Evolutionary conservation across 2,113 vertebrate species (phyloP), one percentile per base, ranked within the genome.

Genomic region (Hippocampus abdominalis): DNA sequence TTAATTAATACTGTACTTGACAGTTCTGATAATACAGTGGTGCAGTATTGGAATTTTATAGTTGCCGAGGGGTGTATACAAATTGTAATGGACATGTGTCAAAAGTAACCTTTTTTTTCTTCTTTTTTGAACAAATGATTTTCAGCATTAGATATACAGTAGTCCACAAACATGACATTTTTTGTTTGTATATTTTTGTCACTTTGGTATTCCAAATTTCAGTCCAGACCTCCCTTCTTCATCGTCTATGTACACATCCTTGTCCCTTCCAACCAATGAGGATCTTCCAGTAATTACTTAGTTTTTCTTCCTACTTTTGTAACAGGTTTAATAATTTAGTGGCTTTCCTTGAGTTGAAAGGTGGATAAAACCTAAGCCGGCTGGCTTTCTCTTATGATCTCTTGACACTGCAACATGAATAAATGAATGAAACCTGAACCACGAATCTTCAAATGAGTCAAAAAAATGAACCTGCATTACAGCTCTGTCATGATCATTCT

Each of bases 391-490:
- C 23, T 56, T 16, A 9, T 53, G n/a, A 40, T 12, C 18, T n/a
- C 7, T 21, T 59, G n/a, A 2, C 29, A 25, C 5, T 15, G 23
- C 51, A 23, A 54, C n/a, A 9, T 54, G 51, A 54, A n/a, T 51
- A n/a, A 10, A 54, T 11, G 51, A 10, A 54, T 23, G 51, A 54
- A 54, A 54, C 51, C 7, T 54, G 10, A 54, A 54, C 21, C 51
- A 44, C 0, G 18, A 57, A 57, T 53, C 59, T 59, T 71, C 48
- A 60, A 69, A 51, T 76, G 67, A 42, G 46, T 70, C 73, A 59
- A 76, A 59, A 76, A 75, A 76, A 82, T 74, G 76, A 79, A 86
- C 74, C 68, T 86, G 86, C 82, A 86, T 87, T 85, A 69, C 72
- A 78, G 69, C 71, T 80, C 32, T 36, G 32, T 36, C 71, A 75